Base-by-base conservation (phyloP, 1,140 invertebrate species). In the Aleiodes sp. region DNA sequence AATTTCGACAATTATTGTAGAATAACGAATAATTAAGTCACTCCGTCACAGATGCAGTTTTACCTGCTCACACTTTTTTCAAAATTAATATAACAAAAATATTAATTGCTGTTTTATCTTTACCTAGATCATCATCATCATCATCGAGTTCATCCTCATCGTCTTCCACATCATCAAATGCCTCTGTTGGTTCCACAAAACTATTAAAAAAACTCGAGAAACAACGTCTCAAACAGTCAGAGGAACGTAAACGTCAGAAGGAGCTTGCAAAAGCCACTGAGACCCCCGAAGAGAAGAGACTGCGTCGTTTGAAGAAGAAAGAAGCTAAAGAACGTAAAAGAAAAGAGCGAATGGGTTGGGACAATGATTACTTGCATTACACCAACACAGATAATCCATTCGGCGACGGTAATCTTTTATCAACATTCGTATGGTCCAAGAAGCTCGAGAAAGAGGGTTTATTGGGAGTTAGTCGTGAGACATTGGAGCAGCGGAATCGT, bases 331-430 rank as follows among this genome's bases (percentile, higher is more conserved):
- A 98, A 85, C 87, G 93, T 19, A 93, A 92, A 69, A 84, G 94
- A 2, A 94, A 96, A 71, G 92, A 96, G 83, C 85, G 94, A 71
- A 97, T 97, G 95, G 96, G 96, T 2, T 98, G 96, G 96, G 96
- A 98, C 85, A 95, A 95, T 75, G 96, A 98, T 82, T 97, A 98
- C 82, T 87, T 96, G 19, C 96, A 96, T 76, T 99, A 99, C 79
- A 99, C 97, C 9, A 98, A 99, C 85, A 93, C 93, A 21, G 97
- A 99, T 82, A 99, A 99, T 88, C 98, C 98, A 0, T 99, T 99
- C 87, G 98, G 98, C 1, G 98, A 99, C 89, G 94, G 93, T 9
- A 96, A 96, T 82, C 88, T 99, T 6, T 86, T 96, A 0, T 92
- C 95, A 16, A 96, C 95, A 0, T 99, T 99, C 87, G 94, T 98